Evolutionary conservation across 1,140 invertebrate genomes (phyloP), one percentile per base, ranked within the genome.

Genomic region (Hesperophylax magnus): DNA sequence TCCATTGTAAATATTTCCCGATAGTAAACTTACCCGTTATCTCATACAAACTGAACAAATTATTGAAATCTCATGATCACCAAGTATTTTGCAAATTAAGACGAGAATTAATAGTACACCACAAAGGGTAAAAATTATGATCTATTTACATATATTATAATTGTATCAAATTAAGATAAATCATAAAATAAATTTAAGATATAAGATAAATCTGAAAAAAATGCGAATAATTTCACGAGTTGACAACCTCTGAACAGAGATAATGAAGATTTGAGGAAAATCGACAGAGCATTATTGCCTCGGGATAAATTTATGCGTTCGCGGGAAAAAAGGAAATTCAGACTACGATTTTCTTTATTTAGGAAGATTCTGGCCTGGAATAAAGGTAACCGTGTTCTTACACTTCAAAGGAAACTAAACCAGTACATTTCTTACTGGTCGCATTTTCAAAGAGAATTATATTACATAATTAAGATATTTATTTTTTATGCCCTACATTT

Each of bases 261-360:
- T 83, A 83, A 83, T 83, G 82, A 83, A 83, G 82, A 83, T 83
- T 83, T 83, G 82, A 83, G 77, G 82, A 83, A 83, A 83, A 83
- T 83, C 82, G 82, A 79, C 82, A 80, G 22, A 81, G 77, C 82
- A 83, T 83, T 83, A 83, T 83, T 83, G 82, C 82, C 82, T 79
- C 24, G 79, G 82, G 82, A 83, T 83, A 81, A 83, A 83, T 83
- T 83, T 83, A 83, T 83, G 82, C 82, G 82, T 83, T 83, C 77
- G 79, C 77, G 79, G 60, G 47, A 58, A 79, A 78, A 83, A 83
- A 82, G 65, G 79, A 80, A 80, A 56, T 78, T 83, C 77, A 77
- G 60, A 22, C 47, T 71, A 34, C 69, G 31, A 65, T 63, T 65
- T 67, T 47, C 31, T 82, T 76, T 78, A 71, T 65, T 58, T 71